Percentiles rank a stretch among this genome's conserved stretches.
Evolutionary conservation across 2,888 invertebrate genomes (phyloP).

Genomic region (Melitaea athalia): DNA sequence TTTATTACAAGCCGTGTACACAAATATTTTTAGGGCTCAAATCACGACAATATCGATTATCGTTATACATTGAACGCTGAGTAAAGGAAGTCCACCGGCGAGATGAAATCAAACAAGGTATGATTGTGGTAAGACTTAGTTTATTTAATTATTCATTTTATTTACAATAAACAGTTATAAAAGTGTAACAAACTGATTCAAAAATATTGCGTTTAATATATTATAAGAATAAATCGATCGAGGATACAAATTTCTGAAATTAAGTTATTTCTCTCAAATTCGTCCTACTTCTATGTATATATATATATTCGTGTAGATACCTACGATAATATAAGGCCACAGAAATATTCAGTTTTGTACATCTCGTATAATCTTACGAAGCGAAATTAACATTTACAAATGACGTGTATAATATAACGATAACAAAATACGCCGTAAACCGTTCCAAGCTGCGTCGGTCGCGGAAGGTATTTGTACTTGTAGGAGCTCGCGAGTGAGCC

Average conservation of each 20-base stretch:
- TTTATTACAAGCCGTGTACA: no score
- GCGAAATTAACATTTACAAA: background rate
- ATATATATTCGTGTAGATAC: slow-evolving; percentile 11
- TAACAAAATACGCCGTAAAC: slow-evolving; percentile 6
- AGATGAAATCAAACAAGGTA: background rate
- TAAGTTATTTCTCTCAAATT: slow-evolving; percentile 7
- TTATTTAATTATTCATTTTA: slow-evolving; percentile 21
- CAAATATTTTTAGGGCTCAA: no score
- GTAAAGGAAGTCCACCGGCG: no score
- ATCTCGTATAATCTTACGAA: slow-evolving; percentile 7
- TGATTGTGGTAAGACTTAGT: slow-evolving; percentile 4
- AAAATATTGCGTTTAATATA: slow-evolving; percentile 8
- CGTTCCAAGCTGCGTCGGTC: slow-evolving; percentile 1
- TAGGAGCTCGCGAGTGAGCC: no score
- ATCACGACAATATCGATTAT: no score
- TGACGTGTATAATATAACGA: slow-evolving; percentile 7
- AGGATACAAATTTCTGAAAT: slow-evolving; percentile 20
- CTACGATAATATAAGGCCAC: slow-evolving; percentile 27
- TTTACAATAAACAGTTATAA: slow-evolving; percentile 37
- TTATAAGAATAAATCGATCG: slow-evolving; percentile 12
- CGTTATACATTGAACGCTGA: no score
- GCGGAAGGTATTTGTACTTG: no score
- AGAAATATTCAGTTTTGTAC: slow-evolving; percentile 25
- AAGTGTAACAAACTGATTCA: slow-evolving; percentile 31
- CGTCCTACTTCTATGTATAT: slow-evolving; percentile 4